Evolutionary conservation across 2,797 vertebrate genomes (phyloP).

Genomic region (Chanos chanos): DNA sequence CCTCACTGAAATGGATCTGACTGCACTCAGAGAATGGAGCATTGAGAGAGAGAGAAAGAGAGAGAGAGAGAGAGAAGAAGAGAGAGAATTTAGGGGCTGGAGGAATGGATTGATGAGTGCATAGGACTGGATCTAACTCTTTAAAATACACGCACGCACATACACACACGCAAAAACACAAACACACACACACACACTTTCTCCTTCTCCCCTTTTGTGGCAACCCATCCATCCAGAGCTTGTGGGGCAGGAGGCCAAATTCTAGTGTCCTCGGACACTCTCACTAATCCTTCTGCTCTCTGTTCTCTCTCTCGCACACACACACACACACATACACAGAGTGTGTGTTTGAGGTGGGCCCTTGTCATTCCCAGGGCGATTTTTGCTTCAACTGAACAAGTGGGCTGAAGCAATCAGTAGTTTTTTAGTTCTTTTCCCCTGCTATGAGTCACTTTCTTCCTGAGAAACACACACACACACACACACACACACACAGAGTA

Average conservation of each 20-base stretch:
- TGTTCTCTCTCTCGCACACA: neutral
- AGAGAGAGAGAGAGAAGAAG: slow-evolving; percentile 29
- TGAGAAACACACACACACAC: neutral
- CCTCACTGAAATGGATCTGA: slow-evolving; percentile 71
- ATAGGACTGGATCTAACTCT: too few relatives aligned
- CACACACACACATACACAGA: too few relatives aligned
- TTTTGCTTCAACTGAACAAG: slow-evolving; percentile 29
- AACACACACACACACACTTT: slow-evolving; percentile 16
- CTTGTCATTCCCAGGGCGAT: slow-evolving; percentile 22
- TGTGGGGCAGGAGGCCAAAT: slow-evolving; percentile 37
- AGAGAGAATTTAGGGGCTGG: too few relatives aligned
- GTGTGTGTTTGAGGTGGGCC: too few relatives aligned
- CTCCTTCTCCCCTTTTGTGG: slow-evolving; percentile 20
- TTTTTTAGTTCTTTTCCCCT: slow-evolving; percentile 19
- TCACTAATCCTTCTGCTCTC: slow-evolving; percentile 26
- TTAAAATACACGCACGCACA: too few relatives aligned
- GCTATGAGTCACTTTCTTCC: too few relatives aligned
- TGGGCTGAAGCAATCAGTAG: slow-evolving; percentile 27
- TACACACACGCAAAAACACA: slow-evolving; percentile 31
- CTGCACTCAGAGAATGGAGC: slow-evolving; percentile 54
- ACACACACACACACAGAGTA: too few relatives aligned
- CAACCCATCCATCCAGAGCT: slow-evolving; percentile 41
- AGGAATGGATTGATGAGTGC: too few relatives aligned
- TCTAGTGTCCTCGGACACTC: slow-evolving; percentile 48
- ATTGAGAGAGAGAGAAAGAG: slow-evolving; percentile 38